Evolutionary conservation across 2,797 vertebrate species (phyloP), one percentile per base, ranked within the genome.

Genomic region (Falco novaeseelandiae): DNA sequence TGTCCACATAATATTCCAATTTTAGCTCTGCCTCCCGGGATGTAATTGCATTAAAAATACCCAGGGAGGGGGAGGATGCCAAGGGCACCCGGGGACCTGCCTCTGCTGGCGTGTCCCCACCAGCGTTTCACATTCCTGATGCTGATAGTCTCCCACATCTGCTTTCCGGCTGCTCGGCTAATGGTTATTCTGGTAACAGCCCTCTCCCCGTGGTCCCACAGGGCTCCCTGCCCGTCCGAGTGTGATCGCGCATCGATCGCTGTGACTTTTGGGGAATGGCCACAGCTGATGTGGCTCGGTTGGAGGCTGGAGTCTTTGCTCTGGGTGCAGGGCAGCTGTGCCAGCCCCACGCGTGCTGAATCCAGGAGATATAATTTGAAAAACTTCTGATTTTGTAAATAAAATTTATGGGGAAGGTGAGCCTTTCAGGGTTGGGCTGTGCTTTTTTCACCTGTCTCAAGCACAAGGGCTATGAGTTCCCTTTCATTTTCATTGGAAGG

Each of bases 1-100:
- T 82, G 91, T 92, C 92, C 81, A 62, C 96, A 95, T 97, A 95
- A 96, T 83, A 66, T 97, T 97, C 97, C 96, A 96, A 93, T 97
- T 97, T 96, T 97, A 97, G 96, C 97, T 63, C 90, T 7, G 65
- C 9, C 18, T 81, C 93, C 85, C 10, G 51, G 92, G 89, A 71
- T 96, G 96, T 70, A 90, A 96, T 91, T 83, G 89, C 94, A 90
- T 62, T 90, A 96, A 91, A 97, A 97, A 97, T 96, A 95, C 94
- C 84, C 78, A 1, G 55, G 51, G 79, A 91, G 72, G 84, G 83
- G 93, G 93, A 83, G 84, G 34, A 79, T 42, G 89, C 95, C 87
- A 95, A 94, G 90, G 92, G 94, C 90, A 91, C 52, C 57, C 48
- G 3, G 90, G 87, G 89, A 79, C 74, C 95, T 82, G 89, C 48